These are phyloP conservation scores for Lagocephalus sceleratus DNA, from an alignment of 2,797 vertebrate genomes.

Conservation along the genomic window DNA sequence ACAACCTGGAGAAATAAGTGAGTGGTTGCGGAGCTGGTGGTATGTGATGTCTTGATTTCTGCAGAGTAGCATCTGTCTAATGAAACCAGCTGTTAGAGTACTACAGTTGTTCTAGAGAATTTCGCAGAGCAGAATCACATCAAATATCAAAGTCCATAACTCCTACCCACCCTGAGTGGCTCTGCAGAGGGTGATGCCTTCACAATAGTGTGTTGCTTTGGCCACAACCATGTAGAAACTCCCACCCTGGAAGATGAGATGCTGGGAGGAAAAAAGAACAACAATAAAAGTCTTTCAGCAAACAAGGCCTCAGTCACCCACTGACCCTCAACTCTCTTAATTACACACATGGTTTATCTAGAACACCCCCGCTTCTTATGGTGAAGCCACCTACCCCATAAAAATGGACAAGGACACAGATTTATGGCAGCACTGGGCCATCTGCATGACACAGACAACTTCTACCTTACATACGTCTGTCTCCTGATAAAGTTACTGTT, in stretches of 20 bases:
- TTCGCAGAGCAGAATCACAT: slow-evolving; percentile 43
- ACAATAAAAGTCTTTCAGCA: slow-evolving; percentile 18
- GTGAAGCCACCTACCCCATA: slow-evolving; percentile 25
- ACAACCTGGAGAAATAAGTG: slow-evolving; percentile 19
- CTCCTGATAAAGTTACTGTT: slow-evolving; percentile 19
- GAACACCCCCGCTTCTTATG: slow-evolving; percentile 25
- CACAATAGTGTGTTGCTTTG: slow-evolving; percentile 31
- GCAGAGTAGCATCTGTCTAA: slow-evolving; percentile 17
- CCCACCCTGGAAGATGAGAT: slow-evolving; percentile 36
- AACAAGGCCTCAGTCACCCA: slow-evolving; percentile 18
- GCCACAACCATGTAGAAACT: slow-evolving; percentile 35
- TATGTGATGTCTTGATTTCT: slow-evolving; percentile 22
- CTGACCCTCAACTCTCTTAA: slow-evolving; percentile 58
- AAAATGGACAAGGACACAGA: slow-evolving; percentile 32
- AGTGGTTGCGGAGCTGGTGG: slow-evolving; percentile 18
- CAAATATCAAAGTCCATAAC: slow-evolving; percentile 56
- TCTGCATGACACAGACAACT: slow-evolving; percentile 40
- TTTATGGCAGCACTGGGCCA: slow-evolving; percentile 39
- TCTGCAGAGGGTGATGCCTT: slow-evolving; percentile 41
- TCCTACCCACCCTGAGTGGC: slow-evolving; percentile 20
- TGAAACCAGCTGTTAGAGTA: slow-evolving; percentile 26
- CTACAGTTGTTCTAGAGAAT: slow-evolving; percentile 26
- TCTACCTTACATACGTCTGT: slow-evolving; percentile 29
- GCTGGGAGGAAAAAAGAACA: slow-evolving; percentile 30
- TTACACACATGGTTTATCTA: slow-evolving; percentile 46